Evolutionary conservation across 2,888 invertebrate species (phyloP), one percentile per base, ranked within the genome.

Genomic region (Cantharis rustica): DNA sequence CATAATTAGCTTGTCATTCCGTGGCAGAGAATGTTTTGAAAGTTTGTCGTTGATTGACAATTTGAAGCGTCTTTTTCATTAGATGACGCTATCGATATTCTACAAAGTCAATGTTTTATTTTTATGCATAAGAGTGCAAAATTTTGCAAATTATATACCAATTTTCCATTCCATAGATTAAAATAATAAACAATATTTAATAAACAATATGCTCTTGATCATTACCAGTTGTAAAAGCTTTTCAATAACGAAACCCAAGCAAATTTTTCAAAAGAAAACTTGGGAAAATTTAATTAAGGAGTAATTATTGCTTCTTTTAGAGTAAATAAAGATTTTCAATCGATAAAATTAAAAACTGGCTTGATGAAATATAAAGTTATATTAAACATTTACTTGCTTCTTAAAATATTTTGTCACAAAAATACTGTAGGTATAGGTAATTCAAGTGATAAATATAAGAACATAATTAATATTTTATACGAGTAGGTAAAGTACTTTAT

Each of bases 1-100:
- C 68, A 61, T 78, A 78, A 78, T 78, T 78, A 75, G 75, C 73
- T 75, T 78, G 78, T 78, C 78, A 78, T 78, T 78, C 61, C 73
- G 69, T 68, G 78, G 73, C 73, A 66, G 73, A 62, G 71, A 75
- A 75, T 73, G 75, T 75, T 78, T 75, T 75, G 63, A 73, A 75
- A 75, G 47, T 71, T 70, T 73, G 77, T 72, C 71, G 71, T 73
- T 75, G 78, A 78, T 75, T 78, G 78, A 75, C 78, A 78, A 75
- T 68, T 73, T 75, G 61, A 71, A 68, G 75, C 47, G 47, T 47
- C 47, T 47, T 47, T 47, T 47, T 47, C 47, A 47, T 47, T 47
- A 47, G 47, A 47, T 47, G 47, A 47, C n/a, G 47, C n/a, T 47
- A 47, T 47, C 47, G 5, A 47, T 47, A 47, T 47, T 47, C 47